Conservation (phyloP, 2,113 vertebrate species). For the Rhinichthys klamathensis region DNA sequence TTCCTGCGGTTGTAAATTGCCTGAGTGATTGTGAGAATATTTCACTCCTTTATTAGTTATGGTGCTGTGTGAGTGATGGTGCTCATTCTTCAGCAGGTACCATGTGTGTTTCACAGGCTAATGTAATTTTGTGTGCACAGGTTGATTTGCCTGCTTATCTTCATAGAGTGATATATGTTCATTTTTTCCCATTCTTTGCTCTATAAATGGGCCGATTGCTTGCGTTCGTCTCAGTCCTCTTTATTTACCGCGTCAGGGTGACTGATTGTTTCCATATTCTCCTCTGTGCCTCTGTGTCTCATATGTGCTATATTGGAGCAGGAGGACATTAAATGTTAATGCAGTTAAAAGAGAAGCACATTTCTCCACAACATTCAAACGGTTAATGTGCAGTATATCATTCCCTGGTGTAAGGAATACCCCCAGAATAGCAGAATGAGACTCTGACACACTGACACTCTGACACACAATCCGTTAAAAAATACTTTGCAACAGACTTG, state of each 20-base stretch:
- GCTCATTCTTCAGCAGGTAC: not conserved
- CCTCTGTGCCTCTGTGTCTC: not conserved
- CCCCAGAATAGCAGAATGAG: constrained; percentile 1
- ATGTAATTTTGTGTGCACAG: not conserved
- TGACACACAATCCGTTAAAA: not conserved
- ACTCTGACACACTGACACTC: not conserved
- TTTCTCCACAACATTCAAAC: constrained; percentile 15
- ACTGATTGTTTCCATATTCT: constrained; percentile 38
- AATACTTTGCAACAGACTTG: not conserved
- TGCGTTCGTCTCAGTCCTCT: constrained; percentile 17
- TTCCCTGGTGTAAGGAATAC: not conserved
- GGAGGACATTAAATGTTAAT: constrained; percentile 52
- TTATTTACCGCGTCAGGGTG: constrained; percentile 43
- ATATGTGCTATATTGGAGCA: constrained; percentile 35
- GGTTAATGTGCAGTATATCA: constrained; percentile 10
- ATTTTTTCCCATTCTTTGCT: not conserved
- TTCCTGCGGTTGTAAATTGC: constrained; percentile 2
- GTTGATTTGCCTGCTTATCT: not conserved
- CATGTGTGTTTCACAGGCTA: constrained; percentile 19
- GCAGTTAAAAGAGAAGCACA: constrained; percentile 38
- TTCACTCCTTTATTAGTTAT: not conserved
- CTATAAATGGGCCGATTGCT: constrained; percentile 14
- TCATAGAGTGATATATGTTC: not conserved
- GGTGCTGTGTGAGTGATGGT: not conserved
- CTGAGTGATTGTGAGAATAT: constrained; percentile 8